Evolutionary conservation across 2,888 invertebrate genomes (phyloP).

Genomic region (Biston betularia): DNA sequence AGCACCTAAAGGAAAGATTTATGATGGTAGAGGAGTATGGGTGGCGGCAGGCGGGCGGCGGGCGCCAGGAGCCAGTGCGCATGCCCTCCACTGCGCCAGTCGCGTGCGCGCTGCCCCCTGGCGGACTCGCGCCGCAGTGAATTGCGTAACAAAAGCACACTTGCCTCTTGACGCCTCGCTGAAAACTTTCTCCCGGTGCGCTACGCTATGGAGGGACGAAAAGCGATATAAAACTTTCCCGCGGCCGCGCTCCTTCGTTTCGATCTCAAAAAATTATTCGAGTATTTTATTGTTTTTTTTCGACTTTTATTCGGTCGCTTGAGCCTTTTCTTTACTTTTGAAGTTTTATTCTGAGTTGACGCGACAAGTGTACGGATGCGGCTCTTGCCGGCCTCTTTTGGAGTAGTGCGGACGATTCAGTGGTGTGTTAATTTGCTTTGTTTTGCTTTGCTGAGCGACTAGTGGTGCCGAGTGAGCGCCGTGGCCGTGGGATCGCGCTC

Average conservation of each 20-base stretch:
- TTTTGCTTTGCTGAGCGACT: constrained; percentile 75
- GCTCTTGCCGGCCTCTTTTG: constrained; percentile 68
- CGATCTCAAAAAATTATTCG: constrained; percentile 47
- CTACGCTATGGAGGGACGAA: constrained; percentile 73
- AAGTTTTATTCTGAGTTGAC: constrained; percentile 70
- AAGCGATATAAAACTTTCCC: constrained; percentile 79
- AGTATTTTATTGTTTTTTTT: constrained; percentile 42
- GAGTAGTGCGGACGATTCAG: constrained; percentile 70
- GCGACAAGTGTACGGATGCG: constrained; percentile 70
- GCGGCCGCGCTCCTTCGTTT: constrained; percentile 63
- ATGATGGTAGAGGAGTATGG: constrained; percentile 45
- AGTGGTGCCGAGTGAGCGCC: constrained; percentile 52
- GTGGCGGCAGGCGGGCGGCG: constrained; percentile 41
- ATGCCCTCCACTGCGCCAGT: constrained; percentile 86
- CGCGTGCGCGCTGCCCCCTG: constrained; percentile 81
- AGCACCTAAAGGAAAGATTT: constrained; percentile 58
- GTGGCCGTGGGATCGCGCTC: constrained; percentile 68
- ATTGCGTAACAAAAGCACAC: constrained; percentile 85
- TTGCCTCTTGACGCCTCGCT: constrained; percentile 76
- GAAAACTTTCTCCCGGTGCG: constrained; percentile 79
- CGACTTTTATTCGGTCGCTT: constrained; percentile 50
- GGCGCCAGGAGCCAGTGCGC: constrained; percentile 66
- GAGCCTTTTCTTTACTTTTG: constrained; percentile 66
- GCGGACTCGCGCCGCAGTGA: constrained; percentile 80
- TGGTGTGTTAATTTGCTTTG: constrained; percentile 80